Percentiles rank a stretch among this genome's conserved stretches.
phyloP scores from a whole-genome alignment of 53 echinoderm and acorn worm species.

The Henricia sp. region DNA sequence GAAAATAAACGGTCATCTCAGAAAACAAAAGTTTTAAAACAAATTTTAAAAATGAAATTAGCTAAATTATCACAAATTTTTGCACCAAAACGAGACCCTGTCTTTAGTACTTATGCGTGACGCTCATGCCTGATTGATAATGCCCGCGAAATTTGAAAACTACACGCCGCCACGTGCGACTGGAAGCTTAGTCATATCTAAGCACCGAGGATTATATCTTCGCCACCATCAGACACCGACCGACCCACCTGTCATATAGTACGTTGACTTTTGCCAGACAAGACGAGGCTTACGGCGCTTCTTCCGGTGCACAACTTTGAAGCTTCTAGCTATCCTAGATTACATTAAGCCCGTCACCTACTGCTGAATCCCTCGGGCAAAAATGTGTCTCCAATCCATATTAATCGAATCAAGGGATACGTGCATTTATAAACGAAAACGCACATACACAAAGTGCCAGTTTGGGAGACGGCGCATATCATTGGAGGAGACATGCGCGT shows the following conservation, averaged over 20 bases:
- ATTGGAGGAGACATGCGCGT: no score
- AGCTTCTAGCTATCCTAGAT: not conserved
- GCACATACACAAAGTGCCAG: no score
- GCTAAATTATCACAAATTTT: no score
- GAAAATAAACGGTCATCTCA: no score
- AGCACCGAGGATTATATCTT: not conserved
- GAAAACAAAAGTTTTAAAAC: no score
- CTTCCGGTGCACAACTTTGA: not conserved
- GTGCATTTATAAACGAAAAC: no score
- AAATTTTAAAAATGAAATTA: no score
- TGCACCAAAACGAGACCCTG: no score
- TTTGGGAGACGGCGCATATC: no score
- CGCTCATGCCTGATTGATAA: no score
- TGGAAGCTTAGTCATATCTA: not conserved
- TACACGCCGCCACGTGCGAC: not conserved
- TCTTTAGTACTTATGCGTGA: no score
- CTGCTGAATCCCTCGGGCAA: constrained; percentile 11
- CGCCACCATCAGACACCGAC: not conserved
- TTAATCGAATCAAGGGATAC: constrained; percentile 50
- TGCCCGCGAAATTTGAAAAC: no score
- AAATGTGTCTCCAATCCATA: constrained; percentile 20
- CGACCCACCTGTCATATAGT: not conserved
- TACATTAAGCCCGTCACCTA: constrained; percentile 30
- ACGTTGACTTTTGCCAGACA: not conserved
- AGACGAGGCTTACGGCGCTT: not conserved